Conservation (phyloP, 2,113 vertebrate species). For the Hippocampus guttulatus region DNA sequence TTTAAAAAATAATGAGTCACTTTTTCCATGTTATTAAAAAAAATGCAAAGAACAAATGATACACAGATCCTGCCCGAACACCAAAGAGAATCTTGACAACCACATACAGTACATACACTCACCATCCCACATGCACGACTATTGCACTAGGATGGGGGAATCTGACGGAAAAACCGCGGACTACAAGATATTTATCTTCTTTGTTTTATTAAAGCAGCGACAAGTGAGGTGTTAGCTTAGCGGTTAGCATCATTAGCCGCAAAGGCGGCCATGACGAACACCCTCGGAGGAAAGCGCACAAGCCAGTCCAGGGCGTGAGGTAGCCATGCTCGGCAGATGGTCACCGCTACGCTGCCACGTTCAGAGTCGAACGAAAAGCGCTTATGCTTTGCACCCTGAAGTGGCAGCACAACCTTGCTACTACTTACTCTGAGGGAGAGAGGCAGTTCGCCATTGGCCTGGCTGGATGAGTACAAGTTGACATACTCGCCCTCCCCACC, state of each 20-base stretch:
- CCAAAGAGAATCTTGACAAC: slow-evolving; percentile 17
- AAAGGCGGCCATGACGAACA: slow-evolving; percentile 29
- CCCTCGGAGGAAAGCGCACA: not conserved
- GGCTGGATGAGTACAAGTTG: slow-evolving; percentile 90
- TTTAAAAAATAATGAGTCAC: too few relatives aligned
- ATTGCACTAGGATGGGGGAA: slow-evolving; percentile 11
- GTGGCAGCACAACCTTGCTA: slow-evolving; percentile 32
- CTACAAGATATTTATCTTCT: too few relatives aligned
- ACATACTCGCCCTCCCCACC: slow-evolving; percentile 94
- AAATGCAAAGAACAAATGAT: too few relatives aligned
- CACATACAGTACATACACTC: slow-evolving; percentile 11
- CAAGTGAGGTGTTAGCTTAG: slow-evolving; percentile 35
- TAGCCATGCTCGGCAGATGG: slow-evolving; percentile 38
- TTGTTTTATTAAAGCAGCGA: not conserved
- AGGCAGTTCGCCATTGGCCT: slow-evolving; percentile 84
- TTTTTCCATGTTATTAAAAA: too few relatives aligned
- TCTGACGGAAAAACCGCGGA: slow-evolving; percentile 52
- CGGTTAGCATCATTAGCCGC: slow-evolving; percentile 40
- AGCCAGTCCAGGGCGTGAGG: not conserved
- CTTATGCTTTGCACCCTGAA: slow-evolving; percentile 46
- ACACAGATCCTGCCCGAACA: slow-evolving; percentile 1
- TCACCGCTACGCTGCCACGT: slow-evolving; percentile 32
- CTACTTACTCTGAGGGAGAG: slow-evolving; percentile 89
- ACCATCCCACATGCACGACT: slow-evolving; percentile 36
- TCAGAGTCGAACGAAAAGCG: slow-evolving; percentile 47